These are phyloP conservation scores for Meles meles DNA, from an alignment of 2,113 vertebrate genomes.

Conservation along the genomic window DNA sequence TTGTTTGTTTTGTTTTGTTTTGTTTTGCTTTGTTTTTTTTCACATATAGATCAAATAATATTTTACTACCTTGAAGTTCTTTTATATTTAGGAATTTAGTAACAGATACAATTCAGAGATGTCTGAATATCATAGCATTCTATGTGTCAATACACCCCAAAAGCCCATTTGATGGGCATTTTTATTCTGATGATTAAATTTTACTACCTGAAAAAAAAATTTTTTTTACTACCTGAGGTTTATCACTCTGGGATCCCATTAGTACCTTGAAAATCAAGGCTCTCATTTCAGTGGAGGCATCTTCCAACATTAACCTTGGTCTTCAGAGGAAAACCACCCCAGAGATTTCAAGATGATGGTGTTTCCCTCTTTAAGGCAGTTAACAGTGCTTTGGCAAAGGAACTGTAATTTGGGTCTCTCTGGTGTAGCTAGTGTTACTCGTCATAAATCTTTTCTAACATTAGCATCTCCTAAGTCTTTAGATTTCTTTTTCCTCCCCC, in stretches of 20 bases:
- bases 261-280: not conserved
- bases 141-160: not conserved
- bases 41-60: not conserved
- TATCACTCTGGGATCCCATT: not conserved
- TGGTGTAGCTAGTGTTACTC: not conserved
- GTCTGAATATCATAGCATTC: not conserved
- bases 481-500: not conserved
- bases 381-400: not conserved
- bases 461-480: not conserved
- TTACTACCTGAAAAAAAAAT: not conserved
- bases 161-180: not conserved
- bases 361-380: accelerated
- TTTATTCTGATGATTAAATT: not conserved
- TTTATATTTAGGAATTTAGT: not conserved
- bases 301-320: not conserved
- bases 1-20: too few species aligned
- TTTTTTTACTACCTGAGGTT: not conserved
- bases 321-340: not conserved
- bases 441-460: not conserved
- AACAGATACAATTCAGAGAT: not conserved
- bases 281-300: not conserved
- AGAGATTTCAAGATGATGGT: not conserved
- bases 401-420: not conserved
- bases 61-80: not conserved
- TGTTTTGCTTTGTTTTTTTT: too few species aligned